A percentile compares a stretch with the other conserved stretches of the same genome.
These are phyloP conservation scores for Onychorhynchus coronatus DNA, from an alignment of 2,113 vertebrate genomes.

Conservation along the genomic window DNA sequence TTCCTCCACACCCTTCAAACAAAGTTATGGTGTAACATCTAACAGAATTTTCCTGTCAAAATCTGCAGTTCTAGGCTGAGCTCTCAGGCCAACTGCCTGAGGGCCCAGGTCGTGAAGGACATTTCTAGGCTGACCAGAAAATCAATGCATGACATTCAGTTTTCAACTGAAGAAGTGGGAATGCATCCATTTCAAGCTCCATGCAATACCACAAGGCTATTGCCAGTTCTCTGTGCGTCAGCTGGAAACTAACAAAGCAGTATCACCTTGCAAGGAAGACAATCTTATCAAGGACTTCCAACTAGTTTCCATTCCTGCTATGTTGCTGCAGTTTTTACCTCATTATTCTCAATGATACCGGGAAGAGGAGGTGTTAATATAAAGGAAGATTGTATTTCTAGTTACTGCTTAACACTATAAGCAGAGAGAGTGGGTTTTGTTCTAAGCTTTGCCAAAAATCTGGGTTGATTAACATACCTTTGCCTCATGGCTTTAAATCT, in stretches of 20 bases:
- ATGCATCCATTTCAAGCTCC: neutral
- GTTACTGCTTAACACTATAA: neutral
- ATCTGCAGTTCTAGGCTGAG: neutral
- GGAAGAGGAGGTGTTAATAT: neutral
- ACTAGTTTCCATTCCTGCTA: neutral
- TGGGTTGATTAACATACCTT: neutral
- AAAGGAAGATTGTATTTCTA: neutral
- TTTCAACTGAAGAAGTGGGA: neutral
- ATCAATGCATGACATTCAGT: neutral
- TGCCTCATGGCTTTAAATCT: neutral
- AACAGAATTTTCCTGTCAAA: conserved; percentile 30
- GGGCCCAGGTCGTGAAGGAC: neutral
- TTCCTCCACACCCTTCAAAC: conserved; percentile 54
- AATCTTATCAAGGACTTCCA: neutral
- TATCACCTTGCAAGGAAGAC: neutral
- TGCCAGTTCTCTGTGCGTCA: neutral
- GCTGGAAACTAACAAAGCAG: neutral
- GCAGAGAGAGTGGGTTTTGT: neutral
- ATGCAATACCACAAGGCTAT: neutral
- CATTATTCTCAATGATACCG: neutral
- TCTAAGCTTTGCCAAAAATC: neutral
- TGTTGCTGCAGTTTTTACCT: conserved; percentile 7
- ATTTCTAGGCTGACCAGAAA: neutral
- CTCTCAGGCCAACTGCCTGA: neutral
- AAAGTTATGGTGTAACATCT: conserved; percentile 15